phyloP scores from a whole-genome alignment of 1,140 invertebrate genomes.

The Glossosoma conforme region DNA sequence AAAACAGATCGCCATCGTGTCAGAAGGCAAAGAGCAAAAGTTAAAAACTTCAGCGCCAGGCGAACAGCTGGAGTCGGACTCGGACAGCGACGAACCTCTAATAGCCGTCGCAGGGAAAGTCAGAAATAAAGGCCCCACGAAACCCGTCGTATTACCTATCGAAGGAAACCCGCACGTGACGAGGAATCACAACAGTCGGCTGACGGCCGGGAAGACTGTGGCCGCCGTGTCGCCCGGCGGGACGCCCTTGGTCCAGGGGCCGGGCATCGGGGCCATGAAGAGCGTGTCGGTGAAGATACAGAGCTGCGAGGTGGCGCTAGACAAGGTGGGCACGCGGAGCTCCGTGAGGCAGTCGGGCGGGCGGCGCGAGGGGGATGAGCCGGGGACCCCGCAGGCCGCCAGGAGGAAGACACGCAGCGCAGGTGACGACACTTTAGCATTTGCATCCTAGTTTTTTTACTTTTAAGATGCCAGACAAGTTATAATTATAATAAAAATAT shows the following conservation, averaged over 20 bases:
- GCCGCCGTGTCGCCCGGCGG: not conserved
- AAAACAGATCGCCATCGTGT: conserved; percentile 27
- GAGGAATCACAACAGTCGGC: conserved; percentile 29
- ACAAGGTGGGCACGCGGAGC: conserved; percentile 41
- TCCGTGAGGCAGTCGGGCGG: conserved; percentile 39
- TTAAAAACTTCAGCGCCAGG: conserved; percentile 19
- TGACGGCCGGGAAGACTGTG: conserved; percentile 35
- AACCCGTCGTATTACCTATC: conserved; percentile 9
- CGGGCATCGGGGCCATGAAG: conserved; percentile 13
- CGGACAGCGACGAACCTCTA: conserved; percentile 74
- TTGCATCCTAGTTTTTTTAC: not conserved
- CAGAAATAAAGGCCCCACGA: conserved; percentile 41
- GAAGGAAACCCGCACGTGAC: conserved; percentile 32
- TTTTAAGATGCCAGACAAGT: not conserved
- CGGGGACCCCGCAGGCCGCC: conserved; percentile 33
- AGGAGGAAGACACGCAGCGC: conserved; percentile 62
- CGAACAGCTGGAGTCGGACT: conserved; percentile 56
- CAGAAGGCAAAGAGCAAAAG: conserved; percentile 22
- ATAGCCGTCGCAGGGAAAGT: conserved; percentile 67
- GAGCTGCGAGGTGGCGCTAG: conserved; percentile 27
- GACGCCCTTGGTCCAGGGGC: not conserved
- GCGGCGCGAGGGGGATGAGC: conserved; percentile 35
- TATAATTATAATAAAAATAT: not conserved
- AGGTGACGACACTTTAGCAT: conserved; percentile 42
- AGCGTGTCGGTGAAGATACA: conserved; percentile 21